phyloP scores from a whole-genome alignment of 2,888 invertebrate genomes.

The Bombylius major region DNA sequence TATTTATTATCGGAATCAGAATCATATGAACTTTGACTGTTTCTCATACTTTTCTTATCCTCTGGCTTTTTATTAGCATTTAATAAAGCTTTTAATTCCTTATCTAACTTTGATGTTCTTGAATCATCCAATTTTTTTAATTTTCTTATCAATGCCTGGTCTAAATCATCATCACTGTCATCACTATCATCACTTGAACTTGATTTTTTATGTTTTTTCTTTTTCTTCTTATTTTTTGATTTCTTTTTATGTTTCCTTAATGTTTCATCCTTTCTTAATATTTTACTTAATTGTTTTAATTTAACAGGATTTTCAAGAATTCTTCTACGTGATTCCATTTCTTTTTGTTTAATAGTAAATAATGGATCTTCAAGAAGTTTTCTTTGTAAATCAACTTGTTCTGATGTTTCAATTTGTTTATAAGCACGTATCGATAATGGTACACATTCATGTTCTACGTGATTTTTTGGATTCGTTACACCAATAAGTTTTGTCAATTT shows the following conservation, averaged over 20 bases:
- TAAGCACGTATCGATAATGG: constrained; percentile 55
- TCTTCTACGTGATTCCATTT: constrained; percentile 74
- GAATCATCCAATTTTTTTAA: constrained; percentile 40
- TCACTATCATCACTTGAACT: background rate
- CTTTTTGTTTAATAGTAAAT: constrained; percentile 75
- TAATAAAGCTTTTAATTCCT: constrained; percentile 31
- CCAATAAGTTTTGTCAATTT: constrained; percentile 24
- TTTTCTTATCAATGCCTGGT: constrained; percentile 56
- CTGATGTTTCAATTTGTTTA: constrained; percentile 39
- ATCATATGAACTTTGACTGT: background rate
- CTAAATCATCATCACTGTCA: constrained; percentile 41
- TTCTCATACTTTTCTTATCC: constrained; percentile 4
- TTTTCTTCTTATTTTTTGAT: constrained; percentile 19
- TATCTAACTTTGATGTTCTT: constrained; percentile 24
- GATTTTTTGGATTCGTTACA: constrained; percentile 44
- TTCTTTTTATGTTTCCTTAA: constrained; percentile 23
- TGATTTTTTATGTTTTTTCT: constrained; percentile 22
- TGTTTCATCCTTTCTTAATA: constrained; percentile 51
- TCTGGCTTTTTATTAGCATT: constrained; percentile 14
- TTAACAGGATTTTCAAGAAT: constrained; percentile 86
- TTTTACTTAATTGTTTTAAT: constrained; percentile 69
- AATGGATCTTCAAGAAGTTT: constrained; percentile 91
- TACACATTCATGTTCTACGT: constrained; percentile 61
- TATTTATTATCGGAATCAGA: background rate
- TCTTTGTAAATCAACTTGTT: constrained; percentile 73